A percentile compares a stretch with the other conserved stretches of the same genome.
phyloP scores from a whole-genome alignment of 2,113 vertebrate species.

The Azemiops feae region DNA sequence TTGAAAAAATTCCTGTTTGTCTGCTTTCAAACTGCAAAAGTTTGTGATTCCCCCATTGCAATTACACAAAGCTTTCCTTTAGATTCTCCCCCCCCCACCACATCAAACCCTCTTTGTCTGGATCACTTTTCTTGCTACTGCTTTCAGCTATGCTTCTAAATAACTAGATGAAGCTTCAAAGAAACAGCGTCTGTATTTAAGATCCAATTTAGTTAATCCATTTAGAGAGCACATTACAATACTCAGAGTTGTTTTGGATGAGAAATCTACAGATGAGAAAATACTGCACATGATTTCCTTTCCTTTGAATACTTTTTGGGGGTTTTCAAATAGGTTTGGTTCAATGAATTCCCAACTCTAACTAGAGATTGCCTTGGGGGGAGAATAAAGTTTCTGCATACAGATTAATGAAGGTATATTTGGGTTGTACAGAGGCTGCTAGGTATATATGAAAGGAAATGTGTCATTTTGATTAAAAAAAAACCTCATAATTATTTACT shows the following conservation, averaged over 20 bases:
- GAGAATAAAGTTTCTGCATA: neutral
- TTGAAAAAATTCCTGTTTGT: neutral
- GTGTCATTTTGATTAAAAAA: neutral
- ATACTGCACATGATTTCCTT: conserved; percentile 6
- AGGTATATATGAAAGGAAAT: neutral
- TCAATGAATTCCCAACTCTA: neutral
- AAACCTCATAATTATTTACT: neutral
- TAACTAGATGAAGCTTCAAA: conserved; percentile 10
- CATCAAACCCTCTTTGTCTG: neutral
- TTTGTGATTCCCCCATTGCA: neutral
- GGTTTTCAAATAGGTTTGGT: conserved; percentile 11
- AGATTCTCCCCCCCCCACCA: neutral
- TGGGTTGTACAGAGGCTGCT: too few relatives aligned
- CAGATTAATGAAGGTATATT: neutral
- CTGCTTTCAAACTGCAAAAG: neutral
- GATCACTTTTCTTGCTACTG: neutral
- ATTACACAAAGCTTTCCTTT: conserved; percentile 9
- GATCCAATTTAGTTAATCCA: conserved; percentile 10
- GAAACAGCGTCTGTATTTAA: neutral
- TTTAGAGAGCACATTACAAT: neutral
- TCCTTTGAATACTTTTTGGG: conserved; percentile 25
- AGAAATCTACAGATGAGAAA: neutral
- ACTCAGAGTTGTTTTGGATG: conserved; percentile 28
- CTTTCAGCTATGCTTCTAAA: neutral
- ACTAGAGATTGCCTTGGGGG: neutral